Evolutionary conservation across 2,113 vertebrate species (phyloP).

Genomic region (Poecile atricapillus): DNA sequence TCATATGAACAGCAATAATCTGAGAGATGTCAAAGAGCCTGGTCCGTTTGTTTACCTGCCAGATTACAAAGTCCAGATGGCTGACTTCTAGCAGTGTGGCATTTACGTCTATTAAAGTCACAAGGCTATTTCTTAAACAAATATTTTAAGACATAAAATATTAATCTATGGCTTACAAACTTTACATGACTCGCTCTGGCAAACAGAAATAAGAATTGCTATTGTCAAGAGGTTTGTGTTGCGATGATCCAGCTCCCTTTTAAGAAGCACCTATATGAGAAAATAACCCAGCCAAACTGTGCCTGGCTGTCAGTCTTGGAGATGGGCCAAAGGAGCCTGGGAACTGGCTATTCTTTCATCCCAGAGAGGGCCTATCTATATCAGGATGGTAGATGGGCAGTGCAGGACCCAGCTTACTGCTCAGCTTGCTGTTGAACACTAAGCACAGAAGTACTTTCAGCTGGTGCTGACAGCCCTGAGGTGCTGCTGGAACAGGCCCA

Average conservation of each 20-base stretch:
- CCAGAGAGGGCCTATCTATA: neutral
- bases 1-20: constrained; percentile 40
- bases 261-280: neutral
- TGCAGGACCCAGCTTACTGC: neutral
- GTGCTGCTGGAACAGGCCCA: neutral
- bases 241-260: neutral
- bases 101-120: neutral
- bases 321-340: neutral
- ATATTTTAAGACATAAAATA: constrained; percentile 15
- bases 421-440: neutral
- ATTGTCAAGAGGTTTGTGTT: neutral
- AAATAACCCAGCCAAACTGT: neutral
- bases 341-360: neutral
- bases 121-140: neutral
- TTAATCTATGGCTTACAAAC: neutral
- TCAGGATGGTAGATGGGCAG: neutral
- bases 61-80: constrained; percentile 45
- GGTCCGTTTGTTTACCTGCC: constrained; percentile 4
- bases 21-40: constrained; percentile 21
- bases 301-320: neutral
- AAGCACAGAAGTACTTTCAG: neutral
- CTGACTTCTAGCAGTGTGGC: neutral
- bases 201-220: neutral
- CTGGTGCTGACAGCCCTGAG: neutral
- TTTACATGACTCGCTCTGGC: neutral